A percentile compares a stretch with the other conserved stretches of the same genome.
phyloP scores from a whole-genome alignment of 2,888 invertebrate species.

The Amphipoea lucens region DNA sequence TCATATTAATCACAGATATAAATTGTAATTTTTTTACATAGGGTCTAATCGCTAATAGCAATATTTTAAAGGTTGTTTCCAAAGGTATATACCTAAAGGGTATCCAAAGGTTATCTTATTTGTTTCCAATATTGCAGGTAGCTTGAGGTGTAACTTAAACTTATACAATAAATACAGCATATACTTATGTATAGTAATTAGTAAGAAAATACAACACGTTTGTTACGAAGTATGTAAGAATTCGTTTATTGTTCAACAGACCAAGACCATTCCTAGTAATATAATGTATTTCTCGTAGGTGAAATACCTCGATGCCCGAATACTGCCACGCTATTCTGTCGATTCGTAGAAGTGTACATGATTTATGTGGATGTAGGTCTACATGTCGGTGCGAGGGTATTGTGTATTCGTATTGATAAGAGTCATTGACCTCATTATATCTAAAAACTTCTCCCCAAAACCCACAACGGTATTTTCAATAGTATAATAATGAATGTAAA shows the following conservation, averaged over 20 bases:
- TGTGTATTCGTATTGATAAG: slow-evolving; percentile 23
- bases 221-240: not conserved
- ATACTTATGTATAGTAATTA: not conserved
- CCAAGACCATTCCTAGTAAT: not conserved
- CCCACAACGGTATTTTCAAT: slow-evolving; percentile 12
- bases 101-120: too few species aligned
- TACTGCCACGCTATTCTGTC: slow-evolving; percentile 15
- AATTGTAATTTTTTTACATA: not conserved
- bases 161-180: not conserved
- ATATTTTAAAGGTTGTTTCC: not conserved
- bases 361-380: slow-evolving; percentile 24
- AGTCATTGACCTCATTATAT: slow-evolving; percentile 22
- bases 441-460: not conserved
- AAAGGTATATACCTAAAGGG: too few species aligned
- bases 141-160: not conserved
- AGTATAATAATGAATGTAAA: slow-evolving; percentile 4
- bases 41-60: not conserved
- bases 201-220: not conserved
- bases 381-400: not conserved
- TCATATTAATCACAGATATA: not conserved
- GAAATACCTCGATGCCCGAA: slow-evolving; percentile 18
- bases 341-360: slow-evolving; percentile 28
- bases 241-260: not conserved
- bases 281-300: slow-evolving; percentile 19
- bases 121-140: not conserved